Conservation (phyloP, 2,888 invertebrate species). For the Agrotis puta region DNA sequence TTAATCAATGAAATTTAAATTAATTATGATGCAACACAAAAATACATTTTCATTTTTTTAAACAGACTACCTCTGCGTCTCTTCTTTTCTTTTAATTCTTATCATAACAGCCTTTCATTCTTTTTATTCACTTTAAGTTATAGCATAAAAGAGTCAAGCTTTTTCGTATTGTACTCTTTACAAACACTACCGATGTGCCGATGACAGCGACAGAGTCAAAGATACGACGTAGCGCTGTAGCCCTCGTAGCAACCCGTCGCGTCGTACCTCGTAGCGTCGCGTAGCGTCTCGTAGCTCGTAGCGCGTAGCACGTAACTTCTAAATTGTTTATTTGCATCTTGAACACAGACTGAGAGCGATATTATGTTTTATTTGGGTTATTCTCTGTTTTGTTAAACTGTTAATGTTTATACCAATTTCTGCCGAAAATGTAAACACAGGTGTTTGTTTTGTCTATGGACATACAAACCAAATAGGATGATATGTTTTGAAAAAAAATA, state of each 20-base stretch:
- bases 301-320: slow-evolving; percentile 38
- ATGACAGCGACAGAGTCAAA: slow-evolving; percentile 7
- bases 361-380: slow-evolving; percentile 6
- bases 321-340: slow-evolving; percentile 54
- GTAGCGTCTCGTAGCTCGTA: slow-evolving; percentile 33
- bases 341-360: slow-evolving; percentile 17
- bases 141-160: no score
- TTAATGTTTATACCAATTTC: not conserved
- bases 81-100: not conserved
- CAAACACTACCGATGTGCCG: slow-evolving; percentile 3
- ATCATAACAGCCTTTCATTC: not conserved
- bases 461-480: no score
- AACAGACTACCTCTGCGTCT: not conserved
- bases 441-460: not conserved
- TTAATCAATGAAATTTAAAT: no score
- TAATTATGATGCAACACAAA: not conserved
- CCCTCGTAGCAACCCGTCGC: slow-evolving; percentile 22
- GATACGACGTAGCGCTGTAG: slow-evolving; percentile 27
- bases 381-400: not conserved
- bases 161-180: slow-evolving; percentile 1
- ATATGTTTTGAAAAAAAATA: not conserved
- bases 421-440: not conserved
- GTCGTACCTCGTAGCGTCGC: slow-evolving; percentile 38
- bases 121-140: not conserved
- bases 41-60: not conserved